A percentile compares a stretch with the other conserved stretches of the same genome.
phyloP scores from a whole-genome alignment of 2,113 vertebrate species.

The Salminus brasiliensis region DNA sequence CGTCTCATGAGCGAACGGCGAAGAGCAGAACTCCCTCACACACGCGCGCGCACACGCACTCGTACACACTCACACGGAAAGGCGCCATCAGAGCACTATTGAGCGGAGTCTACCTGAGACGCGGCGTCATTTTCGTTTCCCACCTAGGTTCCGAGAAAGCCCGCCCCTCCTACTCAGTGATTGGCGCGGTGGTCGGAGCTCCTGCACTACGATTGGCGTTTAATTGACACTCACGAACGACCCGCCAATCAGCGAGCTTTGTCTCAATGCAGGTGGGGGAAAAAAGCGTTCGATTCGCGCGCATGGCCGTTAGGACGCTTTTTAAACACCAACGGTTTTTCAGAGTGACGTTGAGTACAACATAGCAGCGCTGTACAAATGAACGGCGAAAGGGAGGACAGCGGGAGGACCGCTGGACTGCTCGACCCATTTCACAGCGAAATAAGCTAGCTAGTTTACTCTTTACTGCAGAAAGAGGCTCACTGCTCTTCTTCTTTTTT shows the following conservation, averaged over 20 bases:
- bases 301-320: not conserved
- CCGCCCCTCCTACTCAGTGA: not conserved
- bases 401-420: not conserved
- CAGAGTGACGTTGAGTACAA: constrained; percentile 2
- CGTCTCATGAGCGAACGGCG: constrained; percentile 41
- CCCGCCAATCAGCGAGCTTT: not conserved
- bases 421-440: too few relatives aligned
- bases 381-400: too few relatives aligned
- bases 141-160: not conserved
- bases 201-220: not conserved
- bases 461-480: not conserved
- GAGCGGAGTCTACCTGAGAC: constrained; percentile 16
- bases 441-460: not conserved
- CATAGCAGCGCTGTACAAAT: not conserved
- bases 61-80: constrained; percentile 45
- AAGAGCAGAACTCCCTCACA: constrained; percentile 47
- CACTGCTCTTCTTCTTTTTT: constrained; percentile 7
- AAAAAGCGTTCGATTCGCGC: constrained; percentile 5
- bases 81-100: constrained; percentile 35
- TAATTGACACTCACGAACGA: not conserved
- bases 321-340: constrained; percentile 16
- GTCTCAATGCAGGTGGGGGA: not conserved
- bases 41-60: not conserved
- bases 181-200: not conserved
- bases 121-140: constrained; percentile 7